Evolutionary conservation across 2,888 invertebrate species (phyloP).

Genomic region (Drosophila leonis): DNA sequence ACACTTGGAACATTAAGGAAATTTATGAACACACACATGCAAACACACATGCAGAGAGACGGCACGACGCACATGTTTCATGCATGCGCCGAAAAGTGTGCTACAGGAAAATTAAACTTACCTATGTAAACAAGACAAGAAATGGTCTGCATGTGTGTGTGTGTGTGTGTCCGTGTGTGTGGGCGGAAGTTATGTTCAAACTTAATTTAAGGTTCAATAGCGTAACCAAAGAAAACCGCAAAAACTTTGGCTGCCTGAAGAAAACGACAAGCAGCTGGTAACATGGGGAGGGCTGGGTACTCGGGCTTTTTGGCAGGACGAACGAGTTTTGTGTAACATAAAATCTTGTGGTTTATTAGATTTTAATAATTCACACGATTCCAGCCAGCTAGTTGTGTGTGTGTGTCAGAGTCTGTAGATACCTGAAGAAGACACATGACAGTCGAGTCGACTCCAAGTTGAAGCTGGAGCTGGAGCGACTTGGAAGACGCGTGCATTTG

Average conservation of each 20-base stretch:
- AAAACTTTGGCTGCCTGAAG: constrained; percentile 70
- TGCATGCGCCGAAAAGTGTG: constrained; percentile 73
- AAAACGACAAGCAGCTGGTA: constrained; percentile 17
- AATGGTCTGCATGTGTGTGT: constrained; percentile 42
- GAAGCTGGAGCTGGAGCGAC: constrained; percentile 17
- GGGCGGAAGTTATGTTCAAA: constrained; percentile 82
- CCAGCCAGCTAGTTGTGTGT: constrained; percentile 27
- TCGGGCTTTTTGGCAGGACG: constrained; percentile 43
- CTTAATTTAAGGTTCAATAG: constrained; percentile 85
- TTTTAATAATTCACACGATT: constrained; percentile 85
- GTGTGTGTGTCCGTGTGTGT: constrained; percentile 36
- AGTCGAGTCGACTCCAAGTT: constrained; percentile 47
- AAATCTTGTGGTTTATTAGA: constrained; percentile 85
- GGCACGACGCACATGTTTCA: constrained; percentile 68
- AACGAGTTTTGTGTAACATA: constrained; percentile 80
- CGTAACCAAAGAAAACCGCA: constrained; percentile 82
- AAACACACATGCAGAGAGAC: constrained; percentile 23
- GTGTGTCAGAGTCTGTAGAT: constrained; percentile 26
- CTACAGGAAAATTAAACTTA: constrained; percentile 83
- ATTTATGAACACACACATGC: constrained; percentile 68
- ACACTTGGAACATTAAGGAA: constrained; percentile 81
- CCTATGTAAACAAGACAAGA: constrained; percentile 79
- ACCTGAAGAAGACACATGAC: constrained; percentile 71
- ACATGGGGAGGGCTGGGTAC: neutral
- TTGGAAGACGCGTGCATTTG: constrained; percentile 69